A percentile compares a stretch with the other conserved stretches of the same genome.
Evolutionary conservation across 2,888 invertebrate genomes (phyloP).

Genomic region (Eilema depressum): DNA sequence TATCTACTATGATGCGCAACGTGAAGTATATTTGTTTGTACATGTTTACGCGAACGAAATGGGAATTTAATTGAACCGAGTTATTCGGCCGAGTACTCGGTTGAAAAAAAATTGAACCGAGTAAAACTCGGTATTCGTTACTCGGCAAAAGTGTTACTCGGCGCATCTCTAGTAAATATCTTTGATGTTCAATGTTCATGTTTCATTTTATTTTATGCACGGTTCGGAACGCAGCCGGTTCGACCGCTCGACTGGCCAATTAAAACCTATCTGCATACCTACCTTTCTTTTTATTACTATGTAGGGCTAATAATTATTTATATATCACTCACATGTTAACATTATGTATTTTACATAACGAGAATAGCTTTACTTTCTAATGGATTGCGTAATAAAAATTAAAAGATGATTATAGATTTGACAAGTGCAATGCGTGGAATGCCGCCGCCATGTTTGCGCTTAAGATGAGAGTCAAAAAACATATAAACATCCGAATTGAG

Average conservation of each 20-base stretch:
- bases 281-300: conserved; percentile 5
- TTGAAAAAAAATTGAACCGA: too few species aligned
- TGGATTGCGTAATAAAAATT: conserved; percentile 30
- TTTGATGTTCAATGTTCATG: neutral
- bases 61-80: neutral
- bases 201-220: conserved; percentile 5
- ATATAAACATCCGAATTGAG: too few species aligned
- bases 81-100: neutral
- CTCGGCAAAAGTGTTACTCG: too few species aligned
- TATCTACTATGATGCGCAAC: too few species aligned
- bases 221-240: neutral
- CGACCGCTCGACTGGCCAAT: conserved; percentile 11
- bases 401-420: neutral
- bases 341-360: conserved; percentile 33
- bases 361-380: conserved; percentile 44
- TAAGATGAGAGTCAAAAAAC: too few species aligned
- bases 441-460: neutral
- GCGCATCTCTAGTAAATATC: too few species aligned
- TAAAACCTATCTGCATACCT: conserved; percentile 13
- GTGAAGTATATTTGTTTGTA: too few species aligned
- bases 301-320: conserved; percentile 27
- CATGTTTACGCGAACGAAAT: too few species aligned
- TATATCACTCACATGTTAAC: conserved; percentile 12
- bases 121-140: neutral
- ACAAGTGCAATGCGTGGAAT: neutral